Evolutionary conservation across 1,140 invertebrate genomes (phyloP), one percentile per base, ranked within the genome.

Genomic region (Oryctes rhinoceros): DNA sequence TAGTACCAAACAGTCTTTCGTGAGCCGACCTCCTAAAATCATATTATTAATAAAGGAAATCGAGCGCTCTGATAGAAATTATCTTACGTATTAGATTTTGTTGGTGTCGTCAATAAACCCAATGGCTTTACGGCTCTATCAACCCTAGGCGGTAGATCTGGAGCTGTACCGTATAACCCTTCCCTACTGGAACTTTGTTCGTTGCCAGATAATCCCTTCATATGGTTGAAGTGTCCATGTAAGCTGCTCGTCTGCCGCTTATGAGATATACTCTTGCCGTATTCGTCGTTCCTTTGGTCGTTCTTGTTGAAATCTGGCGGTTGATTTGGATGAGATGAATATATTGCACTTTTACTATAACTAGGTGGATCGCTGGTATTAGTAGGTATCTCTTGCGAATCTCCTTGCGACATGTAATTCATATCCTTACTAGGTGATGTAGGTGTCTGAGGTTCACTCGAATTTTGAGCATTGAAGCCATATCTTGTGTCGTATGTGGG

Each of bases 111-210:
- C 75, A 86, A 5, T 75, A 87, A 44, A 74, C 87, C 88, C 75
- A 89, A 88, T 78, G 94, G 94, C 85, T 96, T 96, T 4, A 89
- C 93, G 76, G 92, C 93, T 62, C 95, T 90, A 87, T 96, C 95
- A 15, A 96, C 92, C 62, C 94, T 90, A 13, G 96, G 96, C 0
- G 96, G 96, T 78, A 96, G 88, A 88, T 96, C 95, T 4, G 95
- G 95, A 3, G 92, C 91, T 44, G 87, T 87, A 82, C 84, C 85
- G 74, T 87, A 87, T 59, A 86, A 71, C 13, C 83, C 83, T 74
- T 88, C 86, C 78, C 86, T 86, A 9, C 83, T 76, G 30, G 84
- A 82, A 39, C 81, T 83, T 37, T 84, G 83, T 47, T 86, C 86
- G 30, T 80, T 84, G n/a, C 83, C 77, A 75, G 83, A 84, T 78